Evolutionary conservation across 2,888 invertebrate genomes (phyloP).

Genomic region (Dryobota labecula): DNA sequence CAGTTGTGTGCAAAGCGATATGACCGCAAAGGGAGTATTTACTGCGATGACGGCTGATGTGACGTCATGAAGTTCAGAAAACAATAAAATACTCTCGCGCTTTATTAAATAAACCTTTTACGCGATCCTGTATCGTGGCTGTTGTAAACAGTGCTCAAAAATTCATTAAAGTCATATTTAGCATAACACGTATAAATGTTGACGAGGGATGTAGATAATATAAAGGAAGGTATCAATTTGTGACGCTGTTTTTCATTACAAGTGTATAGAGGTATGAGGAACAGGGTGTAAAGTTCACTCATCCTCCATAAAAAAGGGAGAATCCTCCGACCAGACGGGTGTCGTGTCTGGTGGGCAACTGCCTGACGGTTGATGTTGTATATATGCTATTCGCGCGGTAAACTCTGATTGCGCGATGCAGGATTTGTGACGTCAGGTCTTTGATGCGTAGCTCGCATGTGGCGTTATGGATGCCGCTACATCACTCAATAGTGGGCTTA

Average conservation of each 20-base stretch:
- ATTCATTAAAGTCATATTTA: constrained; percentile 55
- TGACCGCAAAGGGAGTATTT: background rate
- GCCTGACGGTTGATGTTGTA: too few relatives aligned
- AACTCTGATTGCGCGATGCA: too few relatives aligned
- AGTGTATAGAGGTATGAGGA: too few relatives aligned
- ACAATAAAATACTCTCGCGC: background rate
- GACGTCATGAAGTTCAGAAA: background rate
- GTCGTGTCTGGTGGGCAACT: too few relatives aligned
- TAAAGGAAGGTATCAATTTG: constrained; percentile 12
- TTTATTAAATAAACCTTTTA: background rate
- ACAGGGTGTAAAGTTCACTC: too few relatives aligned
- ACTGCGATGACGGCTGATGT: background rate
- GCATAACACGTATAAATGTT: constrained; percentile 42
- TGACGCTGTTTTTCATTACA: constrained; percentile 1
- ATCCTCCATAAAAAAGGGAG: too few relatives aligned
- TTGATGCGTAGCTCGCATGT: too few relatives aligned
- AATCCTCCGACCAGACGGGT: too few relatives aligned
- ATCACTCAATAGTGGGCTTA: too few relatives aligned
- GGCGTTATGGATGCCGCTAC: too few relatives aligned
- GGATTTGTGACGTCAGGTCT: too few relatives aligned
- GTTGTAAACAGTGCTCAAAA: constrained; percentile 18
- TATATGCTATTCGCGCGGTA: too few relatives aligned
- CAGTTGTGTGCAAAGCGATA: background rate
- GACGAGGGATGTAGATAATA: constrained; percentile 44
- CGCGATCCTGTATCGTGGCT: background rate